phyloP scores from a whole-genome alignment of 2,888 invertebrate genomes.

The Leucophenga montana region DNA sequence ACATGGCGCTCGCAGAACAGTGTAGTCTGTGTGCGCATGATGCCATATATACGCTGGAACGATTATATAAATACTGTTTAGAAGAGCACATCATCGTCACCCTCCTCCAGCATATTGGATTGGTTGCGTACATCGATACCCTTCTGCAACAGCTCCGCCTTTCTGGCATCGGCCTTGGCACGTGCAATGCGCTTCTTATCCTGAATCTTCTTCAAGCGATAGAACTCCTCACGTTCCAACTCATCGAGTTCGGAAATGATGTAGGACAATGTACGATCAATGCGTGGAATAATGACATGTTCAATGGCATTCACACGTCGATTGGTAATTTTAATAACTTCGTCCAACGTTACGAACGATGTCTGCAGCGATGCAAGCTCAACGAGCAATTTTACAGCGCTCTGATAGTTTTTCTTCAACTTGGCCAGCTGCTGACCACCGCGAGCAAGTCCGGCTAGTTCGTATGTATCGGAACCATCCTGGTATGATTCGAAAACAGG shows the following conservation, averaged over 20 bases:
- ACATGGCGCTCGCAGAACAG: neutral
- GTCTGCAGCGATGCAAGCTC: constrained; percentile 98
- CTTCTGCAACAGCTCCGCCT: constrained; percentile 72
- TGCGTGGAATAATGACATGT: constrained; percentile 97
- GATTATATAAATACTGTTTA: constrained; percentile 74
- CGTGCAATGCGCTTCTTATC: constrained; percentile 92
- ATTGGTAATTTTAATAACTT: constrained; percentile 99
- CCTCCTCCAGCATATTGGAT: constrained; percentile 84
- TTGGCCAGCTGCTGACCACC: constrained; percentile 98
- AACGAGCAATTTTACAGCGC: constrained; percentile 94
- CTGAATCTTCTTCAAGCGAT: constrained; percentile 92
- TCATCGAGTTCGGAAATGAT: constrained; percentile 98
- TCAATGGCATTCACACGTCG: constrained; percentile 99
- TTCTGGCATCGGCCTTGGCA: constrained; percentile 78
- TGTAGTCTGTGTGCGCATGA: neutral
- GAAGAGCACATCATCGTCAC: constrained; percentile 92
- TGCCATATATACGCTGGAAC: constrained; percentile 40
- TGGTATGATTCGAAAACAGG: constrained; percentile 84
- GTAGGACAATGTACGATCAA: constrained; percentile 95
- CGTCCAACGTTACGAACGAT: constrained; percentile 97
- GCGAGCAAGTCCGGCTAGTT: constrained; percentile 94
- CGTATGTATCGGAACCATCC: constrained; percentile 97
- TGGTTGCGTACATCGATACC: constrained; percentile 73
- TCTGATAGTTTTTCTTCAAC: constrained; percentile 98
- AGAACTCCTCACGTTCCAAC: constrained; percentile 98